Evolutionary conservation across 2,888 invertebrate species (phyloP).

Genomic region (Drosophila lutescens): DNA sequence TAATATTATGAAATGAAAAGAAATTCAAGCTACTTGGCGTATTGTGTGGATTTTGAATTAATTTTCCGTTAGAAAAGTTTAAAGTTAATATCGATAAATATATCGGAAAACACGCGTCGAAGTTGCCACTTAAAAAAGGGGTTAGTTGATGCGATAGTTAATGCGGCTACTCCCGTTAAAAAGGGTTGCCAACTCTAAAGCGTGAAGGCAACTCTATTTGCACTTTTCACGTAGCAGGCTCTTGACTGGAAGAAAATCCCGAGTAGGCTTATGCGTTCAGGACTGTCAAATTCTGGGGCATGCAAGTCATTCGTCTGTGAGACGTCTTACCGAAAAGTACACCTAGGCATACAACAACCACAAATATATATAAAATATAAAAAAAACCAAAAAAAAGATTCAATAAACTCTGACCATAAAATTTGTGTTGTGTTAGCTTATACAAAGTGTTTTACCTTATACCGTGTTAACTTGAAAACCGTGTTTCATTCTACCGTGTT

Average conservation of each 20-base stretch:
- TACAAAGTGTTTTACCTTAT: conserved; percentile 5
- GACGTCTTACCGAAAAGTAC: conserved; percentile 53
- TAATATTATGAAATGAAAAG: too few relatives aligned
- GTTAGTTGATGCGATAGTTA: background rate
- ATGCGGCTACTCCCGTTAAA: background rate
- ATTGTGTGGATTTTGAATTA: too few relatives aligned
- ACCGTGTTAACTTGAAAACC: conserved; percentile 14
- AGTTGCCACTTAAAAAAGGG: background rate
- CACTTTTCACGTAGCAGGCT: background rate
- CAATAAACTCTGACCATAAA: background rate
- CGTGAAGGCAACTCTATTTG: background rate
- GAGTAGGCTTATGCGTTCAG: conserved; percentile 37
- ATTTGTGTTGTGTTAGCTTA: conserved; percentile 19
- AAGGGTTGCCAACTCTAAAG: background rate
- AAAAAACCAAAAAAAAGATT: conserved; percentile 22
- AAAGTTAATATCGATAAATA: background rate
- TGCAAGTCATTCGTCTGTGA: conserved; percentile 48
- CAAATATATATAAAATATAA: conserved; percentile 32
- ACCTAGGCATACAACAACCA: conserved; percentile 23
- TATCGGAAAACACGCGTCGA: too few relatives aligned
- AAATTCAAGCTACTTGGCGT: too few relatives aligned
- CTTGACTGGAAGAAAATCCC: background rate
- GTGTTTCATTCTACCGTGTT: conserved; percentile 9
- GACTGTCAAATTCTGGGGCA: background rate
- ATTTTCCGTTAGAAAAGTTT: too few relatives aligned